Conservation (phyloP, 1,140 invertebrate species). For the Holotrichia oblita region DNA sequence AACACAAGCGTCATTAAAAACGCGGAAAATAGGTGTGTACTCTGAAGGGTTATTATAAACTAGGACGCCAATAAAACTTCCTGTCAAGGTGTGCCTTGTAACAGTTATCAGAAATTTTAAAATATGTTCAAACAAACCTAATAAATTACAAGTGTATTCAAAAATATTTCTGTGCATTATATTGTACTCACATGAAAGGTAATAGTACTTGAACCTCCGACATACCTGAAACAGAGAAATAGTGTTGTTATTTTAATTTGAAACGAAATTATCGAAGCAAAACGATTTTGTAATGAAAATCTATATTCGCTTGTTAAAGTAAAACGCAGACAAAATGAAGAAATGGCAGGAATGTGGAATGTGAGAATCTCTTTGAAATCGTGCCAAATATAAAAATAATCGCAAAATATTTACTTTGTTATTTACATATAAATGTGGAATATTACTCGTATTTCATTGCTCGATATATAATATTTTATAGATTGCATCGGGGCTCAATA, state of each 20-base stretch:
- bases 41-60: conserved; percentile 22
- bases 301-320: background rate
- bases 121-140: background rate
- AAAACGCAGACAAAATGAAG: background rate
- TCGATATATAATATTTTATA: no score
- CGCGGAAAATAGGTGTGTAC: background rate
- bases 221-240: conserved; percentile 16
- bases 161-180: background rate
- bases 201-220: background rate
- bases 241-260: background rate
- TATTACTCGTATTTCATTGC: no score
- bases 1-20: background rate
- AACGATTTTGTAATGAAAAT: background rate
- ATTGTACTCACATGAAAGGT: background rate
- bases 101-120: conserved; percentile 11
- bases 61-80: conserved; percentile 13
- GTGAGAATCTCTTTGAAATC: background rate
- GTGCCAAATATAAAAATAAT: conserved; percentile 29
- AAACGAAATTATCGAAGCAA: background rate
- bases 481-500: no score
- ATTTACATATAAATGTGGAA: background rate
- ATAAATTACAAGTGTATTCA: background rate
- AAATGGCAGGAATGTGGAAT: background rate
- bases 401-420: conserved; percentile 11
- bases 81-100: conserved; percentile 16